Conservation (phyloP, 2,113 vertebrate species). For the Loxodonta africana region DNA sequence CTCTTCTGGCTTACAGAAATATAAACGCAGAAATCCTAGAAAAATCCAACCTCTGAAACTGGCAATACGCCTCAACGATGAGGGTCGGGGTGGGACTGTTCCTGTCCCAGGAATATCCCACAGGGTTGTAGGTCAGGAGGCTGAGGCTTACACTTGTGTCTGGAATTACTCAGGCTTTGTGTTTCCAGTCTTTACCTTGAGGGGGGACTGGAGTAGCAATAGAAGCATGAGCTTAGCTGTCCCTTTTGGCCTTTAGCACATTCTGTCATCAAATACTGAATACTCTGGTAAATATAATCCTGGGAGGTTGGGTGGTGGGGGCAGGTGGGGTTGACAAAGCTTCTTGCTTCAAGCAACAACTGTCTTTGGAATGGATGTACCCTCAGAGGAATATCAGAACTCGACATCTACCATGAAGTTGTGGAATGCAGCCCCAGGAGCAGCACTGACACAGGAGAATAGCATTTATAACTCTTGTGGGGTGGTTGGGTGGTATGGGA, state of each 20-base stretch:
- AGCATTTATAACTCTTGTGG: neutral
- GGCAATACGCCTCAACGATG: conserved; percentile 15
- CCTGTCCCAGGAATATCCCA: conserved; percentile 3
- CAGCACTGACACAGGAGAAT: neutral
- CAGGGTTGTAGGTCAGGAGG: neutral
- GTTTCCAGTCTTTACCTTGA: conserved; percentile 17
- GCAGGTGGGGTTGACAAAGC: conserved; percentile 13
- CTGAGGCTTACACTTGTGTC: neutral
- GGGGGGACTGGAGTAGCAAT: too few species aligned
- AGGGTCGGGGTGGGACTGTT: neutral
- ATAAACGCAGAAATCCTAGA: neutral
- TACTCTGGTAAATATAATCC: neutral
- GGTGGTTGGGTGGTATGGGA: neutral
- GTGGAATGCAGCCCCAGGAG: conserved; percentile 72
- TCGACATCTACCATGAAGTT: neutral
- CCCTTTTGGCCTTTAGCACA: conserved; percentile 34
- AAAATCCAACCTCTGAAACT: neutral
- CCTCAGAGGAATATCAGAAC: conserved; percentile 12
- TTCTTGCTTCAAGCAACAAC: conserved; percentile 39
- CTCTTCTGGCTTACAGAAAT: conserved; percentile 6
- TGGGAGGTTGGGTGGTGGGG: neutral
- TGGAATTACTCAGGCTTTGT: conserved; percentile 43
- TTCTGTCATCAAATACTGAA: conserved; percentile 64
- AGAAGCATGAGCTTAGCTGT: neutral
- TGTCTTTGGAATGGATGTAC: conserved; percentile 27